Base-by-base conservation (phyloP, 2,888 invertebrate species). In the Drosophila longiperda region DNA sequence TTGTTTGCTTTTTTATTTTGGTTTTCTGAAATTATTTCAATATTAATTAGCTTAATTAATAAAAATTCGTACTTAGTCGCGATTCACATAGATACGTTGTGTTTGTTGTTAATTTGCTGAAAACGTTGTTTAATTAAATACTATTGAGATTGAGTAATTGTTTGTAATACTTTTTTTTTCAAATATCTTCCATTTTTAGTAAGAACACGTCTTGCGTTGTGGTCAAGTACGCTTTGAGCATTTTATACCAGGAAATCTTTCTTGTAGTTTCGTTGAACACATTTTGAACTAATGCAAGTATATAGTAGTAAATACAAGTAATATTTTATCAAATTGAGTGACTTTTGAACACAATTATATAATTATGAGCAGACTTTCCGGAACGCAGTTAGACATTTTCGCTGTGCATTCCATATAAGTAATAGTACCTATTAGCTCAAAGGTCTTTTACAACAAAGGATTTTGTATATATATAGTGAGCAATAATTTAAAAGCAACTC, bases 31-130 rank as follows among this genome's bases (percentile, higher is more conserved):
- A 82, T 82, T 61, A 72, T 58, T 75, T 68, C 62, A 70, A 81
- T 83, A 73, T 68, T 70, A 87, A 80, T 78, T 83, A 82, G 76
- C 90, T 89, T 87, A 89, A 77, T 89, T 87, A 86, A 87, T 89
- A 89, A 89, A 87, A 87, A 87, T 87, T 87, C 89, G 87, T 87
- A 87, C 82, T 87, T 82, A 89, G 85, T 87, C 82, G 78, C 78
- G 78, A 88, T 80, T 62, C 69, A 80, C 69, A 68, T 64, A 71
- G 71, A 74, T 87, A 79, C 74, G 72, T 81, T 79, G 68, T 70
- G 72, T 75, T 76, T 73, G 69, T 75, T 64, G 66, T 78, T 78
- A 66, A 83, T 75, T 83, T 83, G 72, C 62, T 73, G 80, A 68
- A 88, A 85, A 79, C 66, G 20, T 66, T 67, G 55, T 79, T 74